Evolutionary conservation across 1,140 invertebrate genomes (phyloP).

Genomic region (Sitobion miscanthi): DNA sequence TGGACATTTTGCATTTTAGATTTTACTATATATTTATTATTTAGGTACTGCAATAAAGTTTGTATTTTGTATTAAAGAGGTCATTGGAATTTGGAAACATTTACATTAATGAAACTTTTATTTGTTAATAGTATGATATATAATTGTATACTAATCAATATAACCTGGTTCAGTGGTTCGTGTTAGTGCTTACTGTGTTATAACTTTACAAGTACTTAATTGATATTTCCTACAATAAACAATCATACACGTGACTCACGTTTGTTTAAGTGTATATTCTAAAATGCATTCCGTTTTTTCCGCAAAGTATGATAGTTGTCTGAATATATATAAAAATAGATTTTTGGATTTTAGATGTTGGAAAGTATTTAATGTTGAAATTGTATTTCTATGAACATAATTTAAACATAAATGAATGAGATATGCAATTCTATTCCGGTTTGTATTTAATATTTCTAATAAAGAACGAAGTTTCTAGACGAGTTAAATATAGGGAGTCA

Average conservation of each 20-base stretch:
- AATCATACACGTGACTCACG: background rate
- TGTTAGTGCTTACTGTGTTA: background rate
- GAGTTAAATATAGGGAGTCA: background rate
- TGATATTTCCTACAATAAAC: background rate
- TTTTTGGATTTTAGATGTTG: background rate
- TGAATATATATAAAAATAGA: background rate
- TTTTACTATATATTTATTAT: background rate
- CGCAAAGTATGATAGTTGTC: accelerated
- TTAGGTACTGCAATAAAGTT: background rate
- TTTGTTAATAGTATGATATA: background rate
- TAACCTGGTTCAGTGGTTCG: background rate
- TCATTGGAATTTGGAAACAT: too few relatives aligned
- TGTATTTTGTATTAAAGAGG: too few relatives aligned
- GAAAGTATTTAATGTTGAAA: background rate
- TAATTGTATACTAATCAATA: background rate
- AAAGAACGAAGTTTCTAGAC: background rate
- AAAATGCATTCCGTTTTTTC: background rate
- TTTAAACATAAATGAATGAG: background rate
- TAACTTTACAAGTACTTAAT: background rate
- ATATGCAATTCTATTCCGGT: background rate
- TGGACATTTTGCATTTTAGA: background rate
- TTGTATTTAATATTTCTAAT: background rate
- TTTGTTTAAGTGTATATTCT: background rate
- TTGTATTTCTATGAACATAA: background rate
- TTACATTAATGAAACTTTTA: background rate